These are phyloP conservation scores for Ctenoplectra terminalis DNA, from an alignment of 1,140 invertebrate species.

Conservation along the genomic window DNA sequence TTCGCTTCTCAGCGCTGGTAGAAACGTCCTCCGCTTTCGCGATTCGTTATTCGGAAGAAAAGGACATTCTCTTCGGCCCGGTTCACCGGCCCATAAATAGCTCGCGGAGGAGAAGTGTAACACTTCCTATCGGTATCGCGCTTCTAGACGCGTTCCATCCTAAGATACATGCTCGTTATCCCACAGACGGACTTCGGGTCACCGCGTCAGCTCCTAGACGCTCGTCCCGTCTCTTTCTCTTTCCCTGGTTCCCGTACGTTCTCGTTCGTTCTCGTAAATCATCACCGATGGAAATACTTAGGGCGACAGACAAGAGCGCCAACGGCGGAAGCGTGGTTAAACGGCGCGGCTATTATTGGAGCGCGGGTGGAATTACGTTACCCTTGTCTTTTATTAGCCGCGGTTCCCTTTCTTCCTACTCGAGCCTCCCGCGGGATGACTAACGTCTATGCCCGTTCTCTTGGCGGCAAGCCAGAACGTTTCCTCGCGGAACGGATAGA, in stretches of 20 bases:
- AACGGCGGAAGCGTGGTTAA: slow-evolving; percentile 69
- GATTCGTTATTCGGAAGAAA: slow-evolving; percentile 5
- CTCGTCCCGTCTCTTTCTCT: too few relatives aligned
- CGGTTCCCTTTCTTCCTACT: slow-evolving; percentile 60
- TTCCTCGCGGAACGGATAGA: slow-evolving; percentile 46
- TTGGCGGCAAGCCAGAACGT: slow-evolving; percentile 68
- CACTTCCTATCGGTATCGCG: slow-evolving; percentile 28
- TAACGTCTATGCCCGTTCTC: slow-evolving; percentile 63
- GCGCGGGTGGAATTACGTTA: slow-evolving; percentile 75
- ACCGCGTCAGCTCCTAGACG: too few relatives aligned
- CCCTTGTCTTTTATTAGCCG: slow-evolving; percentile 74
- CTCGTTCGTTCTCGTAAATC: slow-evolving; percentile 25
- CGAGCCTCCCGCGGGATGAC: slow-evolving; percentile 63
- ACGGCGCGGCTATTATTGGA: slow-evolving; percentile 72
- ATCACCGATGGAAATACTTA: slow-evolving; percentile 61
- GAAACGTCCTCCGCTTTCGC: background rate
- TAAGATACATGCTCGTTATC: too few relatives aligned
- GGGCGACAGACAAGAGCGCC: slow-evolving; percentile 44
- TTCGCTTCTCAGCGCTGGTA: background rate
- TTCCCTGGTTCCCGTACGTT: too few relatives aligned
- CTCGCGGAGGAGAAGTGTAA: background rate
- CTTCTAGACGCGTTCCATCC: too few relatives aligned
- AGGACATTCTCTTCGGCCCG: background rate
- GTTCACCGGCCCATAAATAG: slow-evolving; percentile 32
- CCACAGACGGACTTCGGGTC: too few relatives aligned